These are phyloP conservation scores for Tinamus guttatus DNA, from an alignment of 2,113 vertebrate species.

Conservation along the genomic window DNA sequence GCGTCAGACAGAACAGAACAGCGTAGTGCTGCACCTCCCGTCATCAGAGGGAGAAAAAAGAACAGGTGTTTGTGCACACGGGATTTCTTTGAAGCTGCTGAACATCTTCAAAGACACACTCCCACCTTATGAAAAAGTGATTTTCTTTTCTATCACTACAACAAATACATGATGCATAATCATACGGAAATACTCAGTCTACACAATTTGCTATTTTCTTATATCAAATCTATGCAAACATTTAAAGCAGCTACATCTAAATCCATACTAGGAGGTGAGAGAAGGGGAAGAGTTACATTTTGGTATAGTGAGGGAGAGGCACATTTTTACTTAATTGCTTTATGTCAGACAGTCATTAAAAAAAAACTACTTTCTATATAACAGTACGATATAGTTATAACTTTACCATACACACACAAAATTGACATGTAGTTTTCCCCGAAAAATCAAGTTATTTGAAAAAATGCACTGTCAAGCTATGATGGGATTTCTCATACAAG, in stretches of 20 bases:
- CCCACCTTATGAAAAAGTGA: not conserved
- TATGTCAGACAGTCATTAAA: not conserved
- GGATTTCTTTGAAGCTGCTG: constrained; percentile 9
- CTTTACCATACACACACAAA: not conserved
- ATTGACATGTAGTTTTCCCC: not conserved
- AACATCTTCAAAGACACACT: constrained; percentile 5
- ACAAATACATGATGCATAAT: not conserved
- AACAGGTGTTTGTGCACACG: not conserved
- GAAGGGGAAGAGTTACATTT: not conserved
- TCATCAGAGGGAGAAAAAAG: not conserved
- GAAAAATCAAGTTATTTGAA: not conserved
- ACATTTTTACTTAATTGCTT: not conserved
- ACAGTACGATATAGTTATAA: not conserved
- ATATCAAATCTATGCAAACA: not conserved
- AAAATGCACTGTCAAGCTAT: not conserved
- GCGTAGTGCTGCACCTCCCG: not conserved
- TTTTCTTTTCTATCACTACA: not conserved
- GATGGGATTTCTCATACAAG: not conserved
- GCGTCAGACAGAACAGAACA: not conserved
- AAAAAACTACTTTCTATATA: not conserved
- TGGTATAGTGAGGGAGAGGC: not conserved
- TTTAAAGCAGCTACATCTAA: not conserved
- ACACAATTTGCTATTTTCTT: not conserved
- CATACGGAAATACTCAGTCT: not conserved
- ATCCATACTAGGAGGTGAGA: not conserved